Evolutionary conservation across 1,140 invertebrate species (phyloP).

Genomic region (Drosophila tsacasi): DNA sequence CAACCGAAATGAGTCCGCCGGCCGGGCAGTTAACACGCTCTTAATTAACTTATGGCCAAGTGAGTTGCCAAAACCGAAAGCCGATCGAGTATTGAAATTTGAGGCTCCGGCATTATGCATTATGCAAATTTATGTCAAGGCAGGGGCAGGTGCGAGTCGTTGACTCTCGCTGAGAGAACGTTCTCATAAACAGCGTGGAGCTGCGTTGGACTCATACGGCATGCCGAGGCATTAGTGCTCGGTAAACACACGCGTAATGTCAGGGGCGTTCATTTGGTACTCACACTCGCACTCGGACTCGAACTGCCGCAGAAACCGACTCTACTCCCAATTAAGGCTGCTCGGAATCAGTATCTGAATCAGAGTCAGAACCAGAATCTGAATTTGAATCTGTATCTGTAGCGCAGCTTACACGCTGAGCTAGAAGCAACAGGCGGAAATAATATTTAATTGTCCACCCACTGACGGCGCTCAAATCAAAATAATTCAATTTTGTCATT

Average conservation of each 20-base stretch:
- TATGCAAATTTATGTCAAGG: slow-evolving; percentile 72
- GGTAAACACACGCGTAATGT: slow-evolving; percentile 52
- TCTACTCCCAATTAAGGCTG: slow-evolving; percentile 49
- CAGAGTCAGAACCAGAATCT: slow-evolving; percentile 10
- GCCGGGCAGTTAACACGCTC: slow-evolving; percentile 50
- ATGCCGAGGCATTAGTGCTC: slow-evolving; percentile 20
- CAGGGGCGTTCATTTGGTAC: slow-evolving; percentile 53
- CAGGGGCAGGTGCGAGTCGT: slow-evolving; percentile 47
- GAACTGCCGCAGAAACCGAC: slow-evolving; percentile 9
- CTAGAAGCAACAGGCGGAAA: slow-evolving; percentile 65
- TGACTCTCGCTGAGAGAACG: slow-evolving; percentile 48
- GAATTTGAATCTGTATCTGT: slow-evolving; percentile 21
- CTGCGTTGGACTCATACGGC: slow-evolving; percentile 1
- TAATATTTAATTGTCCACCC: slow-evolving; percentile 82
- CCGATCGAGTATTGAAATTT: slow-evolving; percentile 22
- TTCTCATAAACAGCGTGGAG: slow-evolving; percentile 27
- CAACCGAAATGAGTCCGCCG: slow-evolving; percentile 29
- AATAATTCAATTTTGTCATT: slow-evolving; percentile 84
- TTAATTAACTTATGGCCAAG: slow-evolving; percentile 57
- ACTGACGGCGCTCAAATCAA: slow-evolving; percentile 79
- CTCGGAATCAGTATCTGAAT: slow-evolving; percentile 19
- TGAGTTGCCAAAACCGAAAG: slow-evolving; percentile 36
- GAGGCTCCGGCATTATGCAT: slow-evolving; percentile 43
- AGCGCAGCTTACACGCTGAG: slow-evolving; percentile 20
- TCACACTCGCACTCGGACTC: slow-evolving; percentile 7